A percentile compares a stretch with the other conserved stretches of the same genome.
Conservation (phyloP, 2,113 vertebrate species). For the Columba livia region DNA sequence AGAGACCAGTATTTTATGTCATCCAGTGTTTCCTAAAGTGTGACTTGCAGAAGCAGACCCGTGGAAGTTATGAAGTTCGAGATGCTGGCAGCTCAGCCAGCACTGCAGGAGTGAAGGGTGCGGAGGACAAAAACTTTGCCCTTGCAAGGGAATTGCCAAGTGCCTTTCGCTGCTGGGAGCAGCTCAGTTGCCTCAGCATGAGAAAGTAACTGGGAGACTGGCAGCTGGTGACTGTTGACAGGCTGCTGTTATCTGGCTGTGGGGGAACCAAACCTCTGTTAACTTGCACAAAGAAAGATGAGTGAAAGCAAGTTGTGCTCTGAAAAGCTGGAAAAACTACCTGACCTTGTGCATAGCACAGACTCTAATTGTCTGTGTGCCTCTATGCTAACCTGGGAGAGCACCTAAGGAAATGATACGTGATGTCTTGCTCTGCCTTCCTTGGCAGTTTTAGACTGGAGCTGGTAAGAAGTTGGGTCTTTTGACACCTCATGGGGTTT, state of each 20-base stretch:
- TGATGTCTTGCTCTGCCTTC: background rate
- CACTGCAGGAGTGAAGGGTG: rapidly evolving
- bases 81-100: background rate
- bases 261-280: background rate
- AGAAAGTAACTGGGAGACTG: background rate
- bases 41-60: background rate
- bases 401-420: background rate
- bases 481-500: rapidly evolving
- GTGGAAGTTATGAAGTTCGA: background rate
- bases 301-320: background rate
- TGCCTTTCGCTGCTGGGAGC: background rate
- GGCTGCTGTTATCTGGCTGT: rapidly evolving
- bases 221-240: background rate
- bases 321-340: background rate
- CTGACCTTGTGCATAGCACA: rapidly evolving
- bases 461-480: background rate
- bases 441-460: background rate
- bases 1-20: background rate
- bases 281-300: background rate
- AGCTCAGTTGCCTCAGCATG: background rate
- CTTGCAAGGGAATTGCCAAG: background rate
- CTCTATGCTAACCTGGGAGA: rapidly evolving
- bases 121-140: rapidly evolving
- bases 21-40: background rate
- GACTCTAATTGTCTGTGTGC: background rate